These are phyloP conservation scores for Phoenoteleia sp. DNA, from an alignment of 2,888 invertebrate species.

Conservation along the genomic window DNA sequence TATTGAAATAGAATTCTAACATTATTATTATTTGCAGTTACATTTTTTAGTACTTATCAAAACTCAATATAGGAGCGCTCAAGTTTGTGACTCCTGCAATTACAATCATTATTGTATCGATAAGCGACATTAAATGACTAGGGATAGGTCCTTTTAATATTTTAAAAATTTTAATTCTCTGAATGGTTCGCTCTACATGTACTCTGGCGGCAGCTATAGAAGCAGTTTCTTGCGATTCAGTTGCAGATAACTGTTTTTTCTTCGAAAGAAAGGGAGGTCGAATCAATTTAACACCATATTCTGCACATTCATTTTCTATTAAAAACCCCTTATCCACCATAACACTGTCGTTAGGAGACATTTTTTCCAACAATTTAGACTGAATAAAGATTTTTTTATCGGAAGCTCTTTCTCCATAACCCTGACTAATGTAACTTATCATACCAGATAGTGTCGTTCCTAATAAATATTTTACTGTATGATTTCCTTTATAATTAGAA, in stretches of 20 bases:
- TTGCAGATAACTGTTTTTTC: conserved; percentile 58
- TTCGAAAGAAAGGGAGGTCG: conserved; percentile 64
- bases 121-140: not conserved
- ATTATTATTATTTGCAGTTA: no score
- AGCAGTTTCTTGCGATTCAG: conserved; percentile 58
- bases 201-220: conserved; percentile 70
- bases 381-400: conserved; percentile 68
- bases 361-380: conserved; percentile 50
- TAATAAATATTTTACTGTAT: conserved; percentile 69
- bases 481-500: conserved; percentile 66
- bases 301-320: conserved; percentile 59
- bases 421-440: conserved; percentile 66
- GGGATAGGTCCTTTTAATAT: conserved; percentile 44
- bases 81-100: conserved; percentile 27
- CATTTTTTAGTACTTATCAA: not conserved
- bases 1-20: no score
- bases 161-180: conserved; percentile 65
- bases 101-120: conserved; percentile 16
- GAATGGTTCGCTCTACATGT: conserved; percentile 71
- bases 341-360: conserved; percentile 55
- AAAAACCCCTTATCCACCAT: conserved; percentile 73
- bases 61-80: conserved; percentile 3
- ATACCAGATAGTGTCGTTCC: conserved; percentile 69
- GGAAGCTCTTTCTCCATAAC: conserved; percentile 68
- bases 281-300: conserved; percentile 64